Evolutionary conservation across 2,113 vertebrate genomes (phyloP).

Genomic region (Leucosticte australis): DNA sequence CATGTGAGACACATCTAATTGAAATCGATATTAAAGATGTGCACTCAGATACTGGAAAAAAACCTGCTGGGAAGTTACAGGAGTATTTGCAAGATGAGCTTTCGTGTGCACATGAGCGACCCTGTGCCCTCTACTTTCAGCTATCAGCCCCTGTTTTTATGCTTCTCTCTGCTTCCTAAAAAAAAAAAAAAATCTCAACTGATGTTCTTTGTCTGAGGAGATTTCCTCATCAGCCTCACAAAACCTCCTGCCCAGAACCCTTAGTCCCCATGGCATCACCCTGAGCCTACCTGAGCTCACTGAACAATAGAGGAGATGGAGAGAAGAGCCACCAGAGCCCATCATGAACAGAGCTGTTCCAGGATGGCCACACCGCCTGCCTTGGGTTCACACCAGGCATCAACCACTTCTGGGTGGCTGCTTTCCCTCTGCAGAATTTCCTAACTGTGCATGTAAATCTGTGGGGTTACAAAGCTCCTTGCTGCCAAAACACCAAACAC

Average conservation of each 20-base stretch:
- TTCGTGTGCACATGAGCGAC: fast-evolving
- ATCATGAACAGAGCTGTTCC: background rate
- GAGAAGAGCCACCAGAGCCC: background rate
- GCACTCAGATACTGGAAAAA: background rate
- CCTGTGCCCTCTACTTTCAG: background rate
- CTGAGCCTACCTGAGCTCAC: background rate
- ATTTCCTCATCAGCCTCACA: background rate
- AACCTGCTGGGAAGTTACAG: background rate
- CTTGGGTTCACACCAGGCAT: background rate
- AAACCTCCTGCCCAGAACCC: background rate
- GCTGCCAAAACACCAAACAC: background rate
- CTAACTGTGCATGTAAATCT: background rate
- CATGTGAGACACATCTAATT: background rate
- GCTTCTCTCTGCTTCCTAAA: background rate
- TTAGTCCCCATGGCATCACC: background rate
- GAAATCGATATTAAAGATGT: background rate
- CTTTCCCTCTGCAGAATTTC: background rate
- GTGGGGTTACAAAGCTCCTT: background rate
- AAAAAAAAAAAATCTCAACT: background rate
- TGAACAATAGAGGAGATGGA: fast-evolving
- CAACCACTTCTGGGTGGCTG: background rate
- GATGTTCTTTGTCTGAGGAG: background rate
- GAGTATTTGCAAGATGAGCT: background rate
- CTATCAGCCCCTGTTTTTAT: background rate
- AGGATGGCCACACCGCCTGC: fast-evolving